Evolutionary conservation across 92 coral and sea anemone species (phyloP), one percentile per base, ranked within the genome.

Genomic region (Galaxea fascicularis): DNA sequence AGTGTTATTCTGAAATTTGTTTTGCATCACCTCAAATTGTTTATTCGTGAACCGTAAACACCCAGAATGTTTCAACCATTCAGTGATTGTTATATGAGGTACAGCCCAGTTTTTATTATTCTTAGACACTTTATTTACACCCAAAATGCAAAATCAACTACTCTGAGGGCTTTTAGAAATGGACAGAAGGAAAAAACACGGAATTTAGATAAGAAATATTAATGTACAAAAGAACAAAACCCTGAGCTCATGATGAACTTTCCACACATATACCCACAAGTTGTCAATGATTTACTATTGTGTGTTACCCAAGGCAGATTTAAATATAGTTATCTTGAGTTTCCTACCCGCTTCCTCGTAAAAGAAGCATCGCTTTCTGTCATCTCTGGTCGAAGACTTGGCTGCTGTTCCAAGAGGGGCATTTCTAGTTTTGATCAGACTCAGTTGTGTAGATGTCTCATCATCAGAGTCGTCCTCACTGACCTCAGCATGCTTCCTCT

Each of bases 301-400:
- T 73, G 78, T 78, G 41, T 73, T 39, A 22, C 57, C 57, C 27
- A 18, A 29, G 41, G 53, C 39, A 64, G 70, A 64, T 66, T 49
- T 73, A n/a, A 73, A 49, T 14, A 10, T 74, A 28, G 16, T 35
- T 53, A 25, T 79, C 53, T 52, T 46, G 74, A 58, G 65, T 30
- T 53, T 58, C 75, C 47, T 39, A 82, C 79, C 71, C 46, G 78
- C 51, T 82, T 63, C 22, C 1, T 85, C 77, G 58, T 83, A 85
- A 76, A 85, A 85, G 51, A 76, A 75, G 83, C 83, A 76, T 66
- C 28, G 77, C 35, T 56, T 76, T 14, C 1, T 68, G 77, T 73
- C 89, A 77, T 56, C 68, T 57, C 52, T 82, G 13, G 26, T 35
- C 51, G 29, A 68, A 15, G 72, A n/a, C 24, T 16, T 77, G 16